Evolutionary conservation across 2,113 vertebrate genomes (phyloP), one percentile per base, ranked within the genome.

Genomic region (Phyllostomus discolor): DNA sequence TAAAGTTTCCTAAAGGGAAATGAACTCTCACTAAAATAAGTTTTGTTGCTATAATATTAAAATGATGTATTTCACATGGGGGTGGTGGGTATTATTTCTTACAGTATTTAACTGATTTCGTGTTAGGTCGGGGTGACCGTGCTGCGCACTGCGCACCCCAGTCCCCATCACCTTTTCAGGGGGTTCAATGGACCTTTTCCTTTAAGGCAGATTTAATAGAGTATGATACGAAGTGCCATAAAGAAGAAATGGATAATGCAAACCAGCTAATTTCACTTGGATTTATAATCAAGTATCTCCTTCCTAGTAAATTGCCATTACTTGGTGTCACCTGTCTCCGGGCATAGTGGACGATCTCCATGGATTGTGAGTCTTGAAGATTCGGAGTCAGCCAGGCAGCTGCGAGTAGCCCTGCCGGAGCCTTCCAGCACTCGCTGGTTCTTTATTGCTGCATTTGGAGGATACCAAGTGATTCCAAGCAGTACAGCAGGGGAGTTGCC

Each of bases 401-500:
- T 38, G 67, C 26, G 8, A 33, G 12, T 24, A 33, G 78, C 52
- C 67, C 8, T 38, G 31, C 50, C 17, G 57, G 41, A 95, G 50
- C 93, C 72, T 94, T 82, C 75, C 80, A 83, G 88, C 82, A 10
- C 46, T 84, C 1, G 16, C 80, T 79, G 26, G 59, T 59, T 92
- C 54, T 62, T 95, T 81, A 79, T 89, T 33, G 38, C 88, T 75
- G 24, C 76, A 69, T 95, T 92, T 96, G 97, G 93, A 52, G 87
- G 91, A 88, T 94, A 96, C 95, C 87, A 96, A 96, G 46, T 96
- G 88, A 85, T 75, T 81, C 48, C 69, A 48, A 89, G 79, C 89
- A 17, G 10, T 15, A 0, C 54, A 80, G 94, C 35, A 94, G 96
- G 84, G 86, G 82, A 92, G 86, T n/a, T 20, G 38, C 57, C 3